Evolutionary conservation across 2,797 vertebrate genomes (phyloP), one percentile per base, ranked within the genome.

Genomic region (Amblyraja radiata): DNA sequence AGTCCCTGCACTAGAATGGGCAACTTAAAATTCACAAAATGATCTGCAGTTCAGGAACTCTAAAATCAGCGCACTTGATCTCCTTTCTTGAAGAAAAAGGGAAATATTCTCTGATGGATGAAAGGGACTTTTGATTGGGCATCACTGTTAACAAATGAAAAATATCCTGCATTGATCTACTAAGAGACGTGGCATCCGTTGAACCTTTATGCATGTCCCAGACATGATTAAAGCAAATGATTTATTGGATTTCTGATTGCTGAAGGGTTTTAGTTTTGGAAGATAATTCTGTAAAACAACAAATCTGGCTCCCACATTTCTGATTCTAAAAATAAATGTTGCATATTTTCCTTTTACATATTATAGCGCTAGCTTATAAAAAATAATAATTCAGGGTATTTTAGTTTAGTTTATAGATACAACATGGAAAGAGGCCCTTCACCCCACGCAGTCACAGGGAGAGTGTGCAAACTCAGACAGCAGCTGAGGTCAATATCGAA

Each of bases 11-110:
- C 54, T 18, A 92, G 71, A 7, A 36, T 63, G 11, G 92, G 73
- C 13, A 4, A 74, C 23, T 92, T 84, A 84, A 83, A 61, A 84
- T 90, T 54, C 46, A 28, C 36, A 58, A 91, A 76, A 13, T 74
- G 21, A 92, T 92, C 25, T 92, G 18, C n/a, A 25, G 39, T 54
- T 54, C 6, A 73, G 76, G 90, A 92, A 92, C 25, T 76, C 39
- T 54, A 92, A 46, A 92, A 46, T 73, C n/a, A 92, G 21, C 39
- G 54, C 71, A 74, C 25, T 92, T 92, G 90, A 54, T 74, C 36
- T 54, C 46, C 13, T 46, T 92, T 92, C 39, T n/a, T 71, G 32
- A 76, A 16, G 10, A 54, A 13, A 14, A 76, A 74, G 46, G 68
- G 39, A 91, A 74, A 74, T 39, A 46, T 39, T 90, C 90, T 54